phyloP scores from a whole-genome alignment of 2,797 vertebrate genomes.

The Parauchenoglanis ngamensis region DNA sequence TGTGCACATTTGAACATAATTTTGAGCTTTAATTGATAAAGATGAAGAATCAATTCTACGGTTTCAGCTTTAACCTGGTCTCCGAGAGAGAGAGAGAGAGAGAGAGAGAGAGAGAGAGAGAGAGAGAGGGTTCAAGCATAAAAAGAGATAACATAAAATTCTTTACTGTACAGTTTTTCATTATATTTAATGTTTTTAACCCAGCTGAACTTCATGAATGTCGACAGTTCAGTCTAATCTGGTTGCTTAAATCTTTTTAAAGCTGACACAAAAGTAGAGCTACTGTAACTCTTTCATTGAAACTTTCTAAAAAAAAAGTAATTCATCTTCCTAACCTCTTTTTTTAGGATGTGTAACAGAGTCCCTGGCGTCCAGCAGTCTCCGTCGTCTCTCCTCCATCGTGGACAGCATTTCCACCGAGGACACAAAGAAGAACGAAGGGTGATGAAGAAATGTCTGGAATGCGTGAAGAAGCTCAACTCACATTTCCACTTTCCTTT shows the following conservation, averaged over 20 bases:
- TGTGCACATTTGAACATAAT: neutral
- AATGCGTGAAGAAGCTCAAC: slow-evolving; percentile 38
- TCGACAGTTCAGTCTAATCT: neutral
- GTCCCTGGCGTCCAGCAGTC: slow-evolving; percentile 87
- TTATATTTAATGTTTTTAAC: neutral
- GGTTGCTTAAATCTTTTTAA: neutral
- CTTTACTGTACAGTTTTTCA: neutral
- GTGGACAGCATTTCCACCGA: slow-evolving; percentile 94
- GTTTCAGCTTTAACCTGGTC: neutral
- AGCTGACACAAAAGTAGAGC: neutral
- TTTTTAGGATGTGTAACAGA: slow-evolving; percentile 71
- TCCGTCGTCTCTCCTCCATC: slow-evolving; percentile 92
- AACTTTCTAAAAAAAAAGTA: neutral
- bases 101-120: neutral
- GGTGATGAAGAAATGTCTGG: neutral
- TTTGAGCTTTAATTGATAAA: neutral
- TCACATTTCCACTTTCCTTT: slow-evolving; percentile 55
- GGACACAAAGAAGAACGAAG: slow-evolving; percentile 78
- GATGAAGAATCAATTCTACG: neutral
- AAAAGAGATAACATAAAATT: neutral
- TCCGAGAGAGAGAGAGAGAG: neutral
- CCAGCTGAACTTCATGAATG: neutral
- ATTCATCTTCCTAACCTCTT: neutral
- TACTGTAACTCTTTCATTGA: neutral
- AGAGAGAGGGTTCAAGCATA: neutral